Base-by-base conservation (phyloP, 2,888 invertebrate species). In the Hypercompe scribonia region DNA sequence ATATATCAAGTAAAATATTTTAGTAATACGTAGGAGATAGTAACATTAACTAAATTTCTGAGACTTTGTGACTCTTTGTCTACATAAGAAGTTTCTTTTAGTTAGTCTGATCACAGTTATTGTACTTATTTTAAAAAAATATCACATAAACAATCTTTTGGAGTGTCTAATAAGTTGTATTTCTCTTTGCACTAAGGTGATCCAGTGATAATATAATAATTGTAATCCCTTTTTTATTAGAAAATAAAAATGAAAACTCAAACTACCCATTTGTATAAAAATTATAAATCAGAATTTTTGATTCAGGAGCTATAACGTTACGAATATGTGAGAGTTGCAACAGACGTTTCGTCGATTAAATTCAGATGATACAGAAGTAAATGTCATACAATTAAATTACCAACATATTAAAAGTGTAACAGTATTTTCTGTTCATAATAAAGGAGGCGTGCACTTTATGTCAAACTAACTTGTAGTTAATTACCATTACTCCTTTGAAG, bases 1-100 rank as follows among this genome's bases (percentile, higher is more conserved):
- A 64, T 76, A 66, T 68, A 58, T 8, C 8, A 54, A 54, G 24
- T 50, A 50, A 50, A 54, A 54, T 54, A 24, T 7, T 54, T 54
- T 2, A 3, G 11, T 24, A n/a, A 54, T 11, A 54, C 50, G 8
- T 50, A 50, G 1, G 11, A 24, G 11, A 7, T n/a, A 11, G 24
- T 54, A 11, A n/a, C 11, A 54, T n/a, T 54, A 10, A 54, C n/a
- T 54, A 10, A 11, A 54, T n/a, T n/a, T 10, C 50, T 54, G 50
- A 54, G 50, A 54, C 24, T 54, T 7, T 54, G 11, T n/a, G 10
- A 21, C 10, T 54, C 8, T 54, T 8, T 54, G 7, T 54, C 8
- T 2, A 54, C 24, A 46, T 2, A 15, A 46, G 8, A 50, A 24
- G 24, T 50, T 50, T 18, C 24, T 24, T 24, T 24, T 46, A 7